Conservation (phyloP, 2,797 vertebrate species). For the Poecilia wingei region DNA sequence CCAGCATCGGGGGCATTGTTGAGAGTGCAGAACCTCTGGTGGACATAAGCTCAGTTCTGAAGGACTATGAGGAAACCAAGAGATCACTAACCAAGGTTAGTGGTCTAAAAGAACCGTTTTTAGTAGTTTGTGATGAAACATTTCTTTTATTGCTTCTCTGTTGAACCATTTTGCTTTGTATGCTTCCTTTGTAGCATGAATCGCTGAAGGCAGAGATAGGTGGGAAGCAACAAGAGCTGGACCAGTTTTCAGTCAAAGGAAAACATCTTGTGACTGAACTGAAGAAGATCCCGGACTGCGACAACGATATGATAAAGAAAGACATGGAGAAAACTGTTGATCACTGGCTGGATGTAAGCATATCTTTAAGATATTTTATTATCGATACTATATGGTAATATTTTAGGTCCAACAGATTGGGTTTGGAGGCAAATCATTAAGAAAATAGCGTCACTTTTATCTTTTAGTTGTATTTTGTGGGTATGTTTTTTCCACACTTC, state of each 20-base stretch:
- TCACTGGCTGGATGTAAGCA: constrained; percentile 95
- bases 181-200: constrained; percentile 84
- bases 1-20: constrained; percentile 80
- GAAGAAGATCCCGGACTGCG: constrained; percentile 88
- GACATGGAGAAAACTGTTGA: constrained; percentile 90
- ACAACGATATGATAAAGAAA: constrained; percentile 81
- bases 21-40: constrained; percentile 85
- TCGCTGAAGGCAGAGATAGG: constrained; percentile 85
- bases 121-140: neutral
- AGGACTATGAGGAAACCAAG: constrained; percentile 90
- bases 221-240: constrained; percentile 87
- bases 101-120: constrained; percentile 15
- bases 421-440: neutral
- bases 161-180: constrained; percentile 1
- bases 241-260: constrained; percentile 90
- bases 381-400: neutral
- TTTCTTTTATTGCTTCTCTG: neutral
- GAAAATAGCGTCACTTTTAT: neutral
- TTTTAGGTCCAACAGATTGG: neutral
- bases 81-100: constrained; percentile 88
- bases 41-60: constrained; percentile 82
- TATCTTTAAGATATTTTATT: neutral
- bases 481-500: neutral
- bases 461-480: neutral
- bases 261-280: constrained; percentile 89